These are phyloP conservation scores for Cochlearius cochlearius DNA, from an alignment of 2,113 vertebrate species.

Conservation along the genomic window DNA sequence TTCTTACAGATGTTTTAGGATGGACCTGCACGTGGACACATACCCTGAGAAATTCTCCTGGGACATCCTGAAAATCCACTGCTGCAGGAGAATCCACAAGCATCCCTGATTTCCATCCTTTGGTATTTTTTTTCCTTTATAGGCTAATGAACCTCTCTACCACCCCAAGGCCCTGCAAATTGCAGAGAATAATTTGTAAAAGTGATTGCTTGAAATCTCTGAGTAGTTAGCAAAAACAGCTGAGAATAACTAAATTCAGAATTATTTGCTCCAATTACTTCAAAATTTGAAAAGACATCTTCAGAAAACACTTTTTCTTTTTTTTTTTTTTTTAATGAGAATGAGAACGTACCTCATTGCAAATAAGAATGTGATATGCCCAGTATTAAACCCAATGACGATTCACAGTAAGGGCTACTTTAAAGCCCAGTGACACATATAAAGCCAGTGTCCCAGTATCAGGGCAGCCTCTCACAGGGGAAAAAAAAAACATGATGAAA, in stretches of 20 bases:
- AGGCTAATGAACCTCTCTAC: background rate
- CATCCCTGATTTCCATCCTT: background rate
- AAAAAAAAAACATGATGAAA: background rate
- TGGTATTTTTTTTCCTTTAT: background rate
- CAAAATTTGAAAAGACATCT: background rate
- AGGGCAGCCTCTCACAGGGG: background rate
- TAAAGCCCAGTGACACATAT: background rate
- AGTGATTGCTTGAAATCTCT: background rate
- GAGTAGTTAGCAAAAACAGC: background rate
- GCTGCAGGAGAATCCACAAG: background rate
- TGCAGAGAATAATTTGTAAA: background rate
- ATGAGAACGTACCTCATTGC: background rate
- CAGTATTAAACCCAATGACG: background rate
- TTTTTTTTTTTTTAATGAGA: background rate
- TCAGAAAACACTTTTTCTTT: background rate
- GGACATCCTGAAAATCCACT: background rate
- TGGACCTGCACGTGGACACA: background rate
- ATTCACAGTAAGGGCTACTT: background rate
- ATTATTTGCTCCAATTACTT: background rate
- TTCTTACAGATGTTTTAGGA: background rate
- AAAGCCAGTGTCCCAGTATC: background rate
- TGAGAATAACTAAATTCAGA: background rate
- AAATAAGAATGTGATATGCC: background rate
- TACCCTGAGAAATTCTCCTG: background rate
- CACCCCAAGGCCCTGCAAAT: background rate